A percentile compares a stretch with the other conserved stretches of the same genome.
These are phyloP conservation scores for Octodonta nipae DNA, from an alignment of 2,888 invertebrate species.

Conservation along the genomic window DNA sequence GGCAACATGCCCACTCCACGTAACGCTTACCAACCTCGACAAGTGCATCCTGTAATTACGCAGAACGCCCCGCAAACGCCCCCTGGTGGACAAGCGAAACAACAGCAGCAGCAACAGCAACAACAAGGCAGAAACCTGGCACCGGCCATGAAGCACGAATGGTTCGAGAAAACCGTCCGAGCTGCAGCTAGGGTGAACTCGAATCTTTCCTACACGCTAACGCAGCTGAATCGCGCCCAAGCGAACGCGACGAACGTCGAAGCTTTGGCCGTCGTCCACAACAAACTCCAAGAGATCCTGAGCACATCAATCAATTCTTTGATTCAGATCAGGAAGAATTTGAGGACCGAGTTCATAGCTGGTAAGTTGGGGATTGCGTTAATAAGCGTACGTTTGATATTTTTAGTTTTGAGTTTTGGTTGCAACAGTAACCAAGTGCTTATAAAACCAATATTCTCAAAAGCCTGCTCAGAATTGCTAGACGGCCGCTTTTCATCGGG, in stretches of 20 bases:
- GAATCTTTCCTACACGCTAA: conserved; percentile 41
- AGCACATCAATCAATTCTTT: conserved; percentile 42
- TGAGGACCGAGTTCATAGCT: conserved; percentile 41
- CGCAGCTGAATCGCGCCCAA: conserved; percentile 40
- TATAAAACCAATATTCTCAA: too few relatives aligned
- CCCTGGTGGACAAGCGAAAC: too few relatives aligned
- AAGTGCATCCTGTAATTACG: too few relatives aligned
- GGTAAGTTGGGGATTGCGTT: conserved; percentile 30
- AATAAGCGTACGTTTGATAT: too few relatives aligned
- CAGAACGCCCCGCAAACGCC: too few relatives aligned
- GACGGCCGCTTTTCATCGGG: too few relatives aligned
- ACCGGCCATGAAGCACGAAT: conserved; percentile 31
- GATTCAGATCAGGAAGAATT: conserved; percentile 41
- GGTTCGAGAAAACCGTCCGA: conserved; percentile 46
- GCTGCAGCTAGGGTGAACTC: conserved; percentile 45
- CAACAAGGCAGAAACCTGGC: too few relatives aligned
- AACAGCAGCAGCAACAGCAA: too few relatives aligned
- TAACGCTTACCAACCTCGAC: conserved; percentile 7
- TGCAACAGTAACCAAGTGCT: too few relatives aligned
- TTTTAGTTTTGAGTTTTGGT: too few relatives aligned
- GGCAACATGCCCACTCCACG: conserved; percentile 1
- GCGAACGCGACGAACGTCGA: conserved; percentile 37
- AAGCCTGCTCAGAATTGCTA: too few relatives aligned
- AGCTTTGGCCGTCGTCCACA: conserved; percentile 43
- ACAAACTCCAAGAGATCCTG: conserved; percentile 41